Base-by-base conservation (phyloP, 2,888 invertebrate species). In the Exephanes ischioxanthus region DNA sequence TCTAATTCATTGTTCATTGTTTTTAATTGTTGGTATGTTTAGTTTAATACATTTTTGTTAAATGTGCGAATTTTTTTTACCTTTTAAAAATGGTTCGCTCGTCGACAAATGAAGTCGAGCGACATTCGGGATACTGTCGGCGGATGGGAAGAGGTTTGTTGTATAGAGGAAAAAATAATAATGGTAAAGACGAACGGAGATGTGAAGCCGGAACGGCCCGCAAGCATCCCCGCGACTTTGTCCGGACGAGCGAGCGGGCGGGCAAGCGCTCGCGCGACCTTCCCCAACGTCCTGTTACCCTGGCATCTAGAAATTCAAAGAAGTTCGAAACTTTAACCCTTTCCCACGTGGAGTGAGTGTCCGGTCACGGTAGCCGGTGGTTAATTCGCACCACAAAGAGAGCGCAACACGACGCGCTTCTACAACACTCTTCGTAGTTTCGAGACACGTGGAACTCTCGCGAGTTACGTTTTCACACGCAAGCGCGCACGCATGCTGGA, bases 291-390 rank as follows among this genome's bases (percentile, higher is more conserved):
- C 84, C 90, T 92, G 90, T 76, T 88, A 81, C 87, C 90, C 91
- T 91, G 90, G 86, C 90, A 89, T 85, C 88, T 89, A 90, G 91
- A 91, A 91, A 90, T 92, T 90, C 88, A 88, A 89, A 87, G 84
- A 86, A 90, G 90, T 91, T 90, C 91, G 91, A 91, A 91, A 91
- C 88, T 90, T 84, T 87, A 88, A 89, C 89, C 89, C 89, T 91
- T 89, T 88, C 83, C 76, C 83, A 83, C 88, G 81, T 79, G 83
- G 80, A 76, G 75, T 63, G 55, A 76, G 83, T 61, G 71, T 68
- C 41, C 75, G 73, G 67, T 80, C 72, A 80, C 72, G 41, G 26
- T 63, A 45, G 26, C 55, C n/a, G 61, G n/a, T 16, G 33, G 66
- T 61, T 33, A 19, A 58, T 30, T 5, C 48, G 3, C 48, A 16